phyloP scores from a whole-genome alignment of 2,113 vertebrate genomes.

The Hiodon tergisus region DNA sequence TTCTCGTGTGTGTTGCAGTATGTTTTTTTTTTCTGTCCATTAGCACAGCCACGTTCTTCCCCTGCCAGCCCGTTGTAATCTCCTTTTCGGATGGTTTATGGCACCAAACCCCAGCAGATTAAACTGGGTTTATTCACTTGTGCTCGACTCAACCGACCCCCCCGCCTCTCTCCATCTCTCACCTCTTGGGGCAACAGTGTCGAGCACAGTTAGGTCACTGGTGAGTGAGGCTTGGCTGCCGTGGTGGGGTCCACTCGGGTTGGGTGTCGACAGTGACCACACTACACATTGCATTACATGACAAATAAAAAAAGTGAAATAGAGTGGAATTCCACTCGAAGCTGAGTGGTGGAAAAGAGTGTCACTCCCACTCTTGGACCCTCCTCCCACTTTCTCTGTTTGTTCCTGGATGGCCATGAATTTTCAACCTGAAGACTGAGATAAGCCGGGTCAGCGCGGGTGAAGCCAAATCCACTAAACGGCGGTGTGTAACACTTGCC shows the following conservation, averaged over 20 bases:
- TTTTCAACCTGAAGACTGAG: too few relatives aligned
- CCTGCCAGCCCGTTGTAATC: constrained; percentile 57
- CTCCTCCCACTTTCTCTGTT: too few relatives aligned
- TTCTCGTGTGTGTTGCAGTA: background rate
- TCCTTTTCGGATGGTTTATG: constrained; percentile 59
- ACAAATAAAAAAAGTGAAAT: too few relatives aligned
- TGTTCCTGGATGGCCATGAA: too few relatives aligned
- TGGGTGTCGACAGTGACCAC: background rate
- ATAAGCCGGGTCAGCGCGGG: too few relatives aligned
- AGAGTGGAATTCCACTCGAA: too few relatives aligned
- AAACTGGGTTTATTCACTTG: constrained; percentile 25
- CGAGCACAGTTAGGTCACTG: background rate
- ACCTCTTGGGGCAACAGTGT: background rate
- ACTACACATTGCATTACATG: too few relatives aligned
- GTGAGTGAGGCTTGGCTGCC: background rate
- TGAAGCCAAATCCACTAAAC: background rate
- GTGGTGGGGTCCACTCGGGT: background rate
- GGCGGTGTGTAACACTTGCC: background rate
- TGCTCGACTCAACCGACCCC: too few relatives aligned
- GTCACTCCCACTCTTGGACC: too few relatives aligned
- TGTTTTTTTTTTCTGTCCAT: constrained; percentile 39
- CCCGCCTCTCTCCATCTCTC: background rate
- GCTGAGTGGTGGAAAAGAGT: too few relatives aligned
- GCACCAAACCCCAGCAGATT: constrained; percentile 60
- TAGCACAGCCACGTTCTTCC: constrained; percentile 50